A percentile compares a stretch with the other conserved stretches of the same genome.
These are phyloP conservation scores for Haliclystus octoradiatus DNA, from an alignment of 30 jellyfish, hydroid and myxozoan species.

Conservation along the genomic window DNA sequence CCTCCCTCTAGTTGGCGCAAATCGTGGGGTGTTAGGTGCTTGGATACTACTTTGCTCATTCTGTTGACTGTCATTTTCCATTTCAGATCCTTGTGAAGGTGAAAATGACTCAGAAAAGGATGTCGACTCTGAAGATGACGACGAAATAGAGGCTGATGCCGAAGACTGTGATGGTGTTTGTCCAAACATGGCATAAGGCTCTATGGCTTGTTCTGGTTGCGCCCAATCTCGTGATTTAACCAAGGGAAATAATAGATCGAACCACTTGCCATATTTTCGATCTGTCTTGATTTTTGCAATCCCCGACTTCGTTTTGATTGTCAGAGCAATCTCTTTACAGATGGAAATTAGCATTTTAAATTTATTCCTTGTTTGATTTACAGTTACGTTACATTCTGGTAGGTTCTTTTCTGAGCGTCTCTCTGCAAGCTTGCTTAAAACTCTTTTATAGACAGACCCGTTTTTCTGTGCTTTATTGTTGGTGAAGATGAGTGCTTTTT, in stretches of 20 bases:
- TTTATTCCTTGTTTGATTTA: conserved; percentile 23
- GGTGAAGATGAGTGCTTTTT: not conserved
- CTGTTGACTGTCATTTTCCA: too few relatives aligned
- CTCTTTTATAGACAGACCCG: conserved; percentile 6
- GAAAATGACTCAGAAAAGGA: too few relatives aligned
- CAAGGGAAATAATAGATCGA: conserved; percentile 20
- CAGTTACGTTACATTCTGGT: not conserved
- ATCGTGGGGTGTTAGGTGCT: too few relatives aligned
- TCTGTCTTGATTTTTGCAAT: conserved; percentile 18
- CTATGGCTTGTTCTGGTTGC: conserved; percentile 37
- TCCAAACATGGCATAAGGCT: conserved; percentile 25
- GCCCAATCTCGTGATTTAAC: conserved; percentile 40
- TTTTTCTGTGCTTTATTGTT: conserved; percentile 6
- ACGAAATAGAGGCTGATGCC: too few relatives aligned
- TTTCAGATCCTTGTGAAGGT: too few relatives aligned
- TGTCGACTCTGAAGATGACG: too few relatives aligned
- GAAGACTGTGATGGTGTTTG: too few relatives aligned
- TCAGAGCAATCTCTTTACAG: conserved; percentile 37
- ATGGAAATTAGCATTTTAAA: conserved; percentile 16
- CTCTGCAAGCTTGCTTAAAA: not conserved
- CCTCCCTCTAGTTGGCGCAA: too few relatives aligned
- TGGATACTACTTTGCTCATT: too few relatives aligned
- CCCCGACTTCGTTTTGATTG: conserved; percentile 35
- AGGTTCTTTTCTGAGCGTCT: conserved; percentile 3
- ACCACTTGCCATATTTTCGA: conserved; percentile 19